Evolutionary conservation across 2,113 vertebrate species (phyloP), one percentile per base, ranked within the genome.

Genomic region (Megaleporinus macrocephalus): DNA sequence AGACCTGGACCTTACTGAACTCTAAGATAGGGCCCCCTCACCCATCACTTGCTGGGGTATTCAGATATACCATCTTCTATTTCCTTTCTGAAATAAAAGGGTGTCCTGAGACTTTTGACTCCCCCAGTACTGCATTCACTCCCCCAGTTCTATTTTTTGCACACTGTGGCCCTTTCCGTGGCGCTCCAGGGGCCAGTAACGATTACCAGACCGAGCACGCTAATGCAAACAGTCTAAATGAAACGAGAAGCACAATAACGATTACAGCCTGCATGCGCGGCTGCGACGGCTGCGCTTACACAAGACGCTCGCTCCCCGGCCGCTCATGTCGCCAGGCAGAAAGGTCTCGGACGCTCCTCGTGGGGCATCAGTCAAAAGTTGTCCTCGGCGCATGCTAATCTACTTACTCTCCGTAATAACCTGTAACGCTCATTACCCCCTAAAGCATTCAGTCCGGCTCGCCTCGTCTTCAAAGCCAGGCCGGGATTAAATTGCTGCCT

Each of bases 401-500:
- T 5, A 33, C 77, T 81, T 74, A 80, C 53, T 75, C 73, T 78
- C 49, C 82, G 75, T 81, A 78, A 86, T 84, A 75, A 84, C 65
- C 77, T 80, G 81, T 82, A 68, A 83, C 70, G 83, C 65, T 82
- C 79, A 85, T 81, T 87, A 73, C 49, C 27, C 61, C 84, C 84
- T 53, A 29, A 47, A 82, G 71, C 81, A 66, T 81, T 76, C 79
- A 81, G 78, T 62, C 79, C 61, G 33, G 20, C 84, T 84, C 79
- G 73, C 84, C 80, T 76, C 61, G 65, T 79, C 74, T 74, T 82
- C 83, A 63, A 82, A 85, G 68, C 66, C 57, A 51, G 18, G 36
- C 24, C 63, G 27, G 41, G 68, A 76, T 78, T 83, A 73, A 85
- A 80, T 83, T 79, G 79, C 71, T 27, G 78, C 70, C 79, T 77